Conservation (phyloP, 2,888 invertebrate genomes). For the Elgonia sp. region DNA sequence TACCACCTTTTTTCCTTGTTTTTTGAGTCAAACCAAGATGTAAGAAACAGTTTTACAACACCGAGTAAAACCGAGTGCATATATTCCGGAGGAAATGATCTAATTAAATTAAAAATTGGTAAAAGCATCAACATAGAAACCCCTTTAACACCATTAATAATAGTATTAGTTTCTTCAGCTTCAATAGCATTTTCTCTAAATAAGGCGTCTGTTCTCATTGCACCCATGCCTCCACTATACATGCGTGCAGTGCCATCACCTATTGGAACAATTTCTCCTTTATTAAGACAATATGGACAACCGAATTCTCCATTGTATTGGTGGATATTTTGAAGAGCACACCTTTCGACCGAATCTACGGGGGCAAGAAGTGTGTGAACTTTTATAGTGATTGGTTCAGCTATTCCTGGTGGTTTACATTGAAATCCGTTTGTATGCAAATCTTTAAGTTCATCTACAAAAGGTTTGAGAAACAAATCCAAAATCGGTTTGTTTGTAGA, state of each 20-base stretch:
- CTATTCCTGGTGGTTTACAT: constrained; percentile 5
- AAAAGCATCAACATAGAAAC: constrained; percentile 38
- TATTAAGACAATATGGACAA: constrained; percentile 55
- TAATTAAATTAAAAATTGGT: constrained; percentile 63
- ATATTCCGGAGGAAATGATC: constrained; percentile 68
- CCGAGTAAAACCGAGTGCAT: constrained; percentile 71
- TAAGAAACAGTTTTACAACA: constrained; percentile 62
- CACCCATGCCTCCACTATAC: neutral
- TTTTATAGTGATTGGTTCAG: constrained; percentile 40
- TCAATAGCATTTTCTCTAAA: neutral
- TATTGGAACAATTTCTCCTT: constrained; percentile 39
- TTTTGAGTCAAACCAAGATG: constrained; percentile 41
- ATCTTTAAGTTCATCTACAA: constrained; percentile 58
- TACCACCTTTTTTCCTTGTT: neutral
- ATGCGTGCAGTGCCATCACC: constrained; percentile 31
- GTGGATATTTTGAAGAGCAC: constrained; percentile 46
- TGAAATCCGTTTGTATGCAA: constrained; percentile 47
- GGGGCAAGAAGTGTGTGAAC: constrained; percentile 55
- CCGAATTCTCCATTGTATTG: constrained; percentile 68
- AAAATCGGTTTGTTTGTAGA: constrained; percentile 41
- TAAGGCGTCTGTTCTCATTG: neutral
- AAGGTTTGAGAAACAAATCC: constrained; percentile 43
- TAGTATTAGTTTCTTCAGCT: neutral
- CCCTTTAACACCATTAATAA: constrained; percentile 66
- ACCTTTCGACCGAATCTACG: constrained; percentile 61